Evolutionary conservation across 2,113 vertebrate genomes (phyloP).

Genomic region (Chamaetylas fuelleborni): DNA sequence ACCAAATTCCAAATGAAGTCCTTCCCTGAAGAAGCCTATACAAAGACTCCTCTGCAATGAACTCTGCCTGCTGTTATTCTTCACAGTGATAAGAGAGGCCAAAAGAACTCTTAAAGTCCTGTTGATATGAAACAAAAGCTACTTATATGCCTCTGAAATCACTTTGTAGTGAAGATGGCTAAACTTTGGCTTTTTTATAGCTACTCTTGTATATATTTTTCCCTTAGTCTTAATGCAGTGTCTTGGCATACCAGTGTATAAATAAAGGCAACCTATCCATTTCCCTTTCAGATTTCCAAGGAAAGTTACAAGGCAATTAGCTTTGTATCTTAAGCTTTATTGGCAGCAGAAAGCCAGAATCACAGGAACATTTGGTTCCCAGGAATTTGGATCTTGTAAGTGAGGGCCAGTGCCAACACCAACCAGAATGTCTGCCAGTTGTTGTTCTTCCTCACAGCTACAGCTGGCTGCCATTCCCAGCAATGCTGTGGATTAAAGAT

Average conservation of each 20-base stretch:
- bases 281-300: conserved; percentile 73
- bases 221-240: not conserved
- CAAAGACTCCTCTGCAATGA: not conserved
- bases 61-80: not conserved
- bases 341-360: conserved; percentile 76
- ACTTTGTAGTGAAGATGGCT: not conserved
- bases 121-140: not conserved
- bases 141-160: not conserved
- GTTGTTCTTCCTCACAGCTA: conserved; percentile 73
- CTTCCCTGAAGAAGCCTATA: not conserved
- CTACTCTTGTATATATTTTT: not conserved
- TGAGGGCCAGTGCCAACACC: conserved; percentile 66
- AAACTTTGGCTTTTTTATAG: not conserved
- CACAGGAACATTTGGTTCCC: conserved; percentile 79
- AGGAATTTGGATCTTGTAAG: conserved; percentile 72
- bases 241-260: not conserved
- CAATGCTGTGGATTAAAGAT: conserved; percentile 36
- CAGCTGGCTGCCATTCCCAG: conserved; percentile 72
- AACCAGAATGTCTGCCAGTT: conserved; percentile 73
- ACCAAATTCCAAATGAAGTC: not conserved
- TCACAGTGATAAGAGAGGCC: not conserved
- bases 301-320: conserved; percentile 77
- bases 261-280: conserved; percentile 68
- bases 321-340: conserved; percentile 75
- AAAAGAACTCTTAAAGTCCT: not conserved